Base-by-base conservation (phyloP, 2,113 vertebrate genomes). In the Pelmatolapia mariae region DNA sequence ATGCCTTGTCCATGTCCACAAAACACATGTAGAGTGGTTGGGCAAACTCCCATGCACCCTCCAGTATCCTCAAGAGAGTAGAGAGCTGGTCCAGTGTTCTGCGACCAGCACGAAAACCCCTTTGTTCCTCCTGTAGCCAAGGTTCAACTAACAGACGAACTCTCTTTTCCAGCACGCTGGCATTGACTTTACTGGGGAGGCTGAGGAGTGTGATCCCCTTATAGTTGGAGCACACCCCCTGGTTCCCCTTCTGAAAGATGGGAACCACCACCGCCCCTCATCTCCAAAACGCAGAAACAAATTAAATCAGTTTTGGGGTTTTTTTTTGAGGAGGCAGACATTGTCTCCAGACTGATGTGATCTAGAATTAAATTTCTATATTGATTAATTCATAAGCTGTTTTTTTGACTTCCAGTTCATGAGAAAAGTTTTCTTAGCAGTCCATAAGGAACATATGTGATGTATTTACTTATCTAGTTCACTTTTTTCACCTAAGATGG, bases 241-340 rank as follows among this genome's bases (percentile, higher is more conserved):
- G 12, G 54, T 56, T 12, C 1, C 12, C 12, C 11, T 56, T 26
- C 54, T 56, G 22, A 56, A 56, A 26, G 22, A 26, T 24, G 53
- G 22, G 22, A 24, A 24, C 53, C 52, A 54, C 52, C n/a, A 54
- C 52, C 11, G 11, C 11, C 6, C 0, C 53, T 56, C 22, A 56
- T 24, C 53, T 24, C 53, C n/a, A 24, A 54, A 22, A 12, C 1
- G 1, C 53, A 54, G 53, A 24, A 54, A 24, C 53, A 54, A 54
- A 54, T 54, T 0, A 54, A 54, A 12, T 12, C n/a, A 7, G n/a
- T 3, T 56, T 56, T 54, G 19, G 8, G 0, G 0, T 3, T 19
- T 4, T 53, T 53, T 54, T 54, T 54, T 56, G 11, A 56, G 6
- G 6, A 56, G 53, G 53, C 24, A 57, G 56, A 29, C 56, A 29